Percentiles rank a stretch among this genome's conserved stretches.
These are phyloP conservation scores for Gymnarchus niloticus DNA, from an alignment of 2,113 vertebrate species.

Conservation along the genomic window DNA sequence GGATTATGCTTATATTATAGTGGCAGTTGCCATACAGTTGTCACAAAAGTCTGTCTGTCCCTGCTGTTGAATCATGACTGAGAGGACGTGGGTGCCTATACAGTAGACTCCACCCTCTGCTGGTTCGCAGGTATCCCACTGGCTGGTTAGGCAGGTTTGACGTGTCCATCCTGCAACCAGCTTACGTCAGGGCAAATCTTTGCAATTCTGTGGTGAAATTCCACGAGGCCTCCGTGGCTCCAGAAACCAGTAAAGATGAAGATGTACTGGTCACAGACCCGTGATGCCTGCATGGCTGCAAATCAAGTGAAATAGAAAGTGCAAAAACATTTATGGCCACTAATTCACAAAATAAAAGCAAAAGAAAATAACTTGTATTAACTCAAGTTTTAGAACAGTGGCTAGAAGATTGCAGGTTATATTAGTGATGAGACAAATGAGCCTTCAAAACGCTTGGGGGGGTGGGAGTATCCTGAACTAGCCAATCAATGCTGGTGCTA, in stretches of 20 bases:
- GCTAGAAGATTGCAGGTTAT: no score
- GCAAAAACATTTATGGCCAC: not conserved
- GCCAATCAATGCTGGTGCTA: no score
- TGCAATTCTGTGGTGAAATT: not conserved
- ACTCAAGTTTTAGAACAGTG: not conserved
- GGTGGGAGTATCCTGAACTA: no score
- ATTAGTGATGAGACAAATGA: no score
- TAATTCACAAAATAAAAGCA: not conserved
- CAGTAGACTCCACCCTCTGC: not conserved
- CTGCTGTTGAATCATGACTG: not conserved
- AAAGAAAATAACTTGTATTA: not conserved
- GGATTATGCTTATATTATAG: not conserved
- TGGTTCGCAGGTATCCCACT: not conserved
- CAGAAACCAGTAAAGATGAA: not conserved
- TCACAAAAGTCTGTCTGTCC: not conserved
- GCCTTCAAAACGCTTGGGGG: no score
- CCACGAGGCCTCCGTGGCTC: not conserved
- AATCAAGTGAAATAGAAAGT: not conserved
- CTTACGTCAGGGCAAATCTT: not conserved
- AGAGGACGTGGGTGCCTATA: not conserved
- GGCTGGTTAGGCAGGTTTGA: not conserved
- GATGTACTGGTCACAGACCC: not conserved
- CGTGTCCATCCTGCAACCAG: no score
- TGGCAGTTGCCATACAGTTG: not conserved
- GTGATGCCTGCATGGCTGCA: not conserved